Base-by-base conservation (phyloP, 2,888 invertebrate species). In the Perizoma flavofasciatum region DNA sequence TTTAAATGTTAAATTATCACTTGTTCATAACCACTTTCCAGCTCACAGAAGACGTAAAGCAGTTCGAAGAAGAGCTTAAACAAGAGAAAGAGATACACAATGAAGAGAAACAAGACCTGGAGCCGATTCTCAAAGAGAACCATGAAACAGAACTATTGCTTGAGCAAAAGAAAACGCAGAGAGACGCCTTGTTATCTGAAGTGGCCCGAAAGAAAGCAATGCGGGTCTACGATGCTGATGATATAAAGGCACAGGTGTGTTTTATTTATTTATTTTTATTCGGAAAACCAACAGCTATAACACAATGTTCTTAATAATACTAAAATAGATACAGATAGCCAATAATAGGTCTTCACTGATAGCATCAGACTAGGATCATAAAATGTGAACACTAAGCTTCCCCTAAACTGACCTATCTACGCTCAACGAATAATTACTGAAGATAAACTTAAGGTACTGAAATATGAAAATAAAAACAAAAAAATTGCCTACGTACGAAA, bases 171-270 rank as follows among this genome's bases (percentile, higher is more conserved):
- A 85, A 75, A 61, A 70, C 73, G 1, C 80, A 86, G 0, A 73
- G 76, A n/a, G 89, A 90, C 49, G 77, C 78, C 0, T 22, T 89
- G 4, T 33, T 83, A 9, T 76, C 79, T 0, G 89, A 90, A 55
- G 75, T 87, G 1, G 82, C 81, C 0, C 77, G 84, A 33, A 85
- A 81, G 44, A 78, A 73, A 60, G 83, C 85, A 1, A 61, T 85
- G 2, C 81, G 88, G 52, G 91, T 92, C 0, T 84, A 85, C 46
- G 88, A 91, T 58, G 89, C 85, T 0, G 87, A 89, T 0, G 91
- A 89, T 61, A 82, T 90, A 1, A 77, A 50, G 5, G 49, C 62
- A 1, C 53, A 59, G 54, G 65, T 56, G 6, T 22, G 37, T 37
- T 35, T 35, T 5, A 6, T 6, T 35, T 5, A 35, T 5, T 35